These are phyloP conservation scores for Miltochrista miniata DNA, from an alignment of 2,888 invertebrate genomes.

Conservation along the genomic window DNA sequence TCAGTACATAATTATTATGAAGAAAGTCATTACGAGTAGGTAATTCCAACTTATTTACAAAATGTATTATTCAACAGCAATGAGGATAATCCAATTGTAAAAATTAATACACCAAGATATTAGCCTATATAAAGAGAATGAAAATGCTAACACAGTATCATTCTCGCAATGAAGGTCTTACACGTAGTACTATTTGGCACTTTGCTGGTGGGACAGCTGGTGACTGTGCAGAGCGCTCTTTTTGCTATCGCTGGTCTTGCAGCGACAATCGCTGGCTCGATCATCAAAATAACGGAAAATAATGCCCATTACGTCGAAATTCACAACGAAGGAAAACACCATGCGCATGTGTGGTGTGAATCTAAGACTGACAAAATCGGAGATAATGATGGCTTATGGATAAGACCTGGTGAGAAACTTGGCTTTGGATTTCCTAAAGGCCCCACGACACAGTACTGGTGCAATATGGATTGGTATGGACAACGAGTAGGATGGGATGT, in stretches of 20 bases:
- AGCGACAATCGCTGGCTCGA: background rate
- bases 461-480: constrained; percentile 6
- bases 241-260: background rate
- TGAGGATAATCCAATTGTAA: too few relatives aligned
- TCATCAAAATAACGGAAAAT: background rate
- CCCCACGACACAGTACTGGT: background rate
- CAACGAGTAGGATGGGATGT: constrained; percentile 6
- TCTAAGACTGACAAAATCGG: constrained; percentile 1
- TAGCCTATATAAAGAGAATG: background rate
- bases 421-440: background rate
- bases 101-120: background rate
- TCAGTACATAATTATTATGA: too few relatives aligned
- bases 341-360: constrained; percentile 2
- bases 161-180: constrained; percentile 1
- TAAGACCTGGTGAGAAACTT: background rate
- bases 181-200: background rate
- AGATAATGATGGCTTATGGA: background rate
- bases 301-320: constrained; percentile 1
- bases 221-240: background rate
- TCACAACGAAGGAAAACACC: constrained; percentile 3
- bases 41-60: too few relatives aligned
- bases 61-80: too few relatives aligned
- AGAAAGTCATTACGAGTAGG: too few relatives aligned
- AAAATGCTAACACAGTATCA: background rate
- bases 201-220: background rate